Evolutionary conservation across 2,113 vertebrate species (phyloP), one percentile per base, ranked within the genome.

Genomic region (Heliornis fulica): DNA sequence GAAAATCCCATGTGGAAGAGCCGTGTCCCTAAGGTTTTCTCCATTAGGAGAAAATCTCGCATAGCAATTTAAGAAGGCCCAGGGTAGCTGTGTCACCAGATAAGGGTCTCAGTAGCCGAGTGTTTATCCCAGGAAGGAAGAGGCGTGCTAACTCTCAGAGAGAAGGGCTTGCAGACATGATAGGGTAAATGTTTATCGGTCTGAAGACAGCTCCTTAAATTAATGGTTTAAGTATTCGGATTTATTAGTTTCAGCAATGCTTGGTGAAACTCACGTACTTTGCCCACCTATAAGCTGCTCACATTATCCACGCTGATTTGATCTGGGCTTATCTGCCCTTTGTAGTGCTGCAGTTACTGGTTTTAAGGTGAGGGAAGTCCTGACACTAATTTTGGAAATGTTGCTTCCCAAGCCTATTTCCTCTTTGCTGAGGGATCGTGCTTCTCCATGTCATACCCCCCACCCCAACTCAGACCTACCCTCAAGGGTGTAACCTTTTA

Each of bases 391-490:
- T 94, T 78, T 29, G 26, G 80, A 79, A 81, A 8, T 7, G 3
- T 29, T 75, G 23, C 40, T 91, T 85, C 20, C 32, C 53, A 69
- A 34, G 26, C 19, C 34, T 57, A 13, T 2, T 56, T 76, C 7
- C 25, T 51, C 13, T 50, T 65, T 41, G 54, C 15, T 72, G 45
- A 25, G 15, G 32, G 13, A 68, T 2, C 3, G 1, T 71, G 56
- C 40, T 34, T 53, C 51, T 84, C 23, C 17, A 8, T 36, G 26
- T 9, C 19, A 54, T 50, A 22, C 48, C 18, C 14, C 18, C 15
- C 0, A 4, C 5, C 19, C 29, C 11, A 56, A 0, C 26, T 1
- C 2, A 0, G 31, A 32, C 29, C 22, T 60, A 1, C 40, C 38
- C 18, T 76, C 26, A 32, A 28, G 82, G 23, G 18, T 57, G 13